These are phyloP conservation scores for Chloromyia formosa DNA, from an alignment of 2,888 invertebrate species.

Conservation along the genomic window DNA sequence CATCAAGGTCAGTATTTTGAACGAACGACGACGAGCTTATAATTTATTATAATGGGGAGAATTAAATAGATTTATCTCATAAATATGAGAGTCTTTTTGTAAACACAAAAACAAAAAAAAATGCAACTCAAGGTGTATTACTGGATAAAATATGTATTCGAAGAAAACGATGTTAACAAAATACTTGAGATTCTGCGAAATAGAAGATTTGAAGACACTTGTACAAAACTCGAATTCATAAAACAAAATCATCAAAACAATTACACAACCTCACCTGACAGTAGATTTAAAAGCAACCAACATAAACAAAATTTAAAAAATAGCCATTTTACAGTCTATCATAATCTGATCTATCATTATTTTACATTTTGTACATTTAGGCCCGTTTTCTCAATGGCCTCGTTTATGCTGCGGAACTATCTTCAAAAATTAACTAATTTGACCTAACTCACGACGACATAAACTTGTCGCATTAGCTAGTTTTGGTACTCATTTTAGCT, in stretches of 20 bases:
- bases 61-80: constrained; percentile 38
- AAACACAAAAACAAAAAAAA: constrained; percentile 42
- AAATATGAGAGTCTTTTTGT: constrained; percentile 35
- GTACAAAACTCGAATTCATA: constrained; percentile 23
- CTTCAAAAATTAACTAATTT: too few relatives aligned
- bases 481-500: too few relatives aligned
- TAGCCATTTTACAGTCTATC: not conserved
- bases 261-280: not conserved
- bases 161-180: constrained; percentile 25
- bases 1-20: constrained; percentile 41
- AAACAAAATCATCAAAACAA: not conserved
- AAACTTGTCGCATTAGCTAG: too few relatives aligned
- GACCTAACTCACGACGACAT: too few relatives aligned
- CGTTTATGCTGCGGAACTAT: too few relatives aligned
- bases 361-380: too few relatives aligned
- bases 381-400: too few relatives aligned
- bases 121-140: constrained; percentile 37
- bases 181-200: constrained; percentile 32
- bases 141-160: constrained; percentile 42
- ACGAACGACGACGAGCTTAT: constrained; percentile 46
- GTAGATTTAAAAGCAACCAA: not conserved
- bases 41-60: constrained; percentile 42
- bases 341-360: too few relatives aligned
- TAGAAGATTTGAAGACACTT: constrained; percentile 25
- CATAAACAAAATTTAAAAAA: not conserved